phyloP scores from a whole-genome alignment of 2,113 vertebrate species.

The Amazona vittata region DNA sequence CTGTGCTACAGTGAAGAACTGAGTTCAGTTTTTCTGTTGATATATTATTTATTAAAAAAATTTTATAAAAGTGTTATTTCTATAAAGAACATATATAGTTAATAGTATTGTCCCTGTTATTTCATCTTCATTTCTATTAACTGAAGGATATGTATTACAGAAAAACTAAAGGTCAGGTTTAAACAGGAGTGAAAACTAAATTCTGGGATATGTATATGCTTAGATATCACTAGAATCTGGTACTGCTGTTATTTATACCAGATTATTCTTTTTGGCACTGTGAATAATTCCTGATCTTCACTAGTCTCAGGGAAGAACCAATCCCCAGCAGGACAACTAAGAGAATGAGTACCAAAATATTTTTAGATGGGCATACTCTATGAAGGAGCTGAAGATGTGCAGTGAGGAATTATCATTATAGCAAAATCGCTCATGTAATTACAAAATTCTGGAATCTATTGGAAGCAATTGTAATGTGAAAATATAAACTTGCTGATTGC shows the following conservation, averaged over 20 bases:
- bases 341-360: neutral
- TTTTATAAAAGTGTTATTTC: neutral
- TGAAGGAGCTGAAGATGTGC: neutral
- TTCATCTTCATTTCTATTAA: neutral
- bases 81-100: neutral
- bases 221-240: neutral
- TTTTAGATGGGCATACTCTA: neutral
- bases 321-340: neutral
- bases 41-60: neutral
- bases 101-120: neutral
- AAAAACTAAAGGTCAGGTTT: neutral
- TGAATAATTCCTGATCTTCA: slow-evolving; percentile 9
- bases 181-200: neutral
- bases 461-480: slow-evolving; percentile 16
- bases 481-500: slow-evolving; percentile 28
- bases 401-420: neutral
- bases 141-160: neutral
- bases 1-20: neutral
- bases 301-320: neutral
- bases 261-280: neutral
- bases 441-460: slow-evolving; percentile 17
- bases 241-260: neutral
- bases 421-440: slow-evolving; percentile 8
- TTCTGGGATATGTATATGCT: neutral
- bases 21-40: neutral